Evolutionary conservation across 2,113 vertebrate genomes (phyloP), one percentile per base, ranked within the genome.

Genomic region (Corythornis vintsioides): DNA sequence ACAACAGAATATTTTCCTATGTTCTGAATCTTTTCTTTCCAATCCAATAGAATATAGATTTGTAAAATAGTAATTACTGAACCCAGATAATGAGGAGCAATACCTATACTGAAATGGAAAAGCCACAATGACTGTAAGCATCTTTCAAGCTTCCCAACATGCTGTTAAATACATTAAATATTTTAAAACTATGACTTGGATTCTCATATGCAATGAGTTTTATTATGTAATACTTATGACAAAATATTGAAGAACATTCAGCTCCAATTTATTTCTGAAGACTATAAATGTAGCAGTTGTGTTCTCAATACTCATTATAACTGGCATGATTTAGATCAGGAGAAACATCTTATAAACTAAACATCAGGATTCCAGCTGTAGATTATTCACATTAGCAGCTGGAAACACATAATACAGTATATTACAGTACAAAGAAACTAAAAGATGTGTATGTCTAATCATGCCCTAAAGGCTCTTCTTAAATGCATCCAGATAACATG

Each of bases 271-370:
- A 40, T 48, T 89, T 56, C 43, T 48, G 47, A 86, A 71, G 35
- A 7, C 45, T 69, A 86, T 57, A 96, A 96, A 93, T 78, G 83
- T 4, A 92, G 57, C 69, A 86, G 93, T 90, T 96, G 93, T 90
- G 13, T 84, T 86, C 90, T 88, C 4, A 19, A 50, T 86, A 40
- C 10, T 86, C 73, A 84, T 93, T 83, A 77, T 50, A 80, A 75
- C n/a, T 82, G 55, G n/a, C 66, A 79, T 24, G 86, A 75, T 38
- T 9, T 57, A 86, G 90, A 92, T 90, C 70, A 84, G 61, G 45
- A 93, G 56, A 88, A 86, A 33, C 11, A 82, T 90, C 29, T 83
- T 88, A 60, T 14, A 88, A 69, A 48, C 60, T 86, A 84, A 92
- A 76, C 42, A 90, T 92, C 71, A 79, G 83, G 42, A 82, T 89